Base-by-base conservation (phyloP, 1,140 invertebrate genomes). In the Drosophila littoralis region DNA sequence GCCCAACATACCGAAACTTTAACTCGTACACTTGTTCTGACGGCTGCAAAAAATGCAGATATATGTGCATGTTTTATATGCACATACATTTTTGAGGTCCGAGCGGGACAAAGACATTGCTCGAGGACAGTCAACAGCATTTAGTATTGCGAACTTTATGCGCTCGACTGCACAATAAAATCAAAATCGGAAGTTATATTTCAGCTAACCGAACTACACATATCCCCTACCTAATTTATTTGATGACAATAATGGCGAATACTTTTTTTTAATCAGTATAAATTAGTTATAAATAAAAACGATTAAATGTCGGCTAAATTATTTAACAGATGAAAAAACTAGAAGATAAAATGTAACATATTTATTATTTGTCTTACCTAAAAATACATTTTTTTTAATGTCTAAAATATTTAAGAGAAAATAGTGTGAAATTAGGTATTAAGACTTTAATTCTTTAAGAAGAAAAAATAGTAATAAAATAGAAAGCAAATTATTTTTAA, bases 91-190 rank as follows among this genome's bases (percentile, higher is more conserved):
- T 5, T 86, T 81, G 65, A 72, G 72, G 78, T 85, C 78, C 68
- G 55, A 60, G 48, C 60, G 32, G 60, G 17, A 85, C 78, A 82
- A 85, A 86, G 79, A 78, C 77, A 46, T 50, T 51, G 77, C 67
- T 7, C 48, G 71, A 57, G 10, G 63, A 57, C 70, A 81, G 82
- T 73, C 83, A 76, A 79, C 82, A 76, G 83, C 82, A 86, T 88
- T 86, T 88, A 88, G 86, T 86, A 86, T 88, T 86, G 83, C 79
- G 82, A 79, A 79, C 88, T 86, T 86, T 75, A 88, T 88, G 64
- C 83, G 83, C 83, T 79, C 65, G 69, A 88, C 68, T 88, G 83
- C 76, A 79, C 82, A 81, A 76, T 75, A 78, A 86, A 81, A 85
- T 43, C 69, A 81, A 69, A 32, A 7, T 9, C 13, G 6, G 12